phyloP scores from a whole-genome alignment of 2,888 invertebrate species.

The Horisme vitalbata region DNA sequence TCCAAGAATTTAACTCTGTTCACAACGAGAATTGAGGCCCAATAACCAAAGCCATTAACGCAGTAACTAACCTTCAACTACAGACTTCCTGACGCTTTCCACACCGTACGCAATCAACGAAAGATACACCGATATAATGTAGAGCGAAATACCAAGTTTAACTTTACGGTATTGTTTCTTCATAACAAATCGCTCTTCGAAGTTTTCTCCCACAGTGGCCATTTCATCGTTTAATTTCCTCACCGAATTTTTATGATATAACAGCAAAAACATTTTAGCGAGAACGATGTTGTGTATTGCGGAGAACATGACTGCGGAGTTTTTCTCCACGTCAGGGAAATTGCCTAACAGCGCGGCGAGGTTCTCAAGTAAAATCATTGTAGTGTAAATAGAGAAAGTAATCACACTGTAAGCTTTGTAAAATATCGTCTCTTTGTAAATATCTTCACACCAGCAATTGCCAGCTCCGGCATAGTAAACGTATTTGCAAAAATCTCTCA shows the following conservation, averaged over 20 bases:
- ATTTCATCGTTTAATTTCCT: conserved; percentile 67
- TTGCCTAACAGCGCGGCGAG: conserved; percentile 62
- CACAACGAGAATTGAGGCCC: conserved; percentile 15
- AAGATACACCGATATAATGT: conserved; percentile 63
- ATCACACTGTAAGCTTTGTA: conserved; percentile 56
- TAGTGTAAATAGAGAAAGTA: conserved; percentile 60
- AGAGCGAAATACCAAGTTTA: conserved; percentile 57
- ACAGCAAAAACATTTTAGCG: conserved; percentile 62
- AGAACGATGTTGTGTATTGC: conserved; percentile 71
- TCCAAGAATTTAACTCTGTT: conserved; percentile 22
- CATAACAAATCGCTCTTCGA: conserved; percentile 60
- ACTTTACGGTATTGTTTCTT: conserved; percentile 60
- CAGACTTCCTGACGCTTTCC: conserved; percentile 57
- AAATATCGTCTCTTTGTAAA: conserved; percentile 47
- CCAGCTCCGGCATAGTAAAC: conserved; percentile 67
- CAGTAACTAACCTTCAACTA: conserved; percentile 56
- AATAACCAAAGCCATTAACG: conserved; percentile 10
- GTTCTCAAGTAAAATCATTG: conserved; percentile 69
- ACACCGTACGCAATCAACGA: conserved; percentile 63
- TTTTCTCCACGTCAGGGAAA: conserved; percentile 69
- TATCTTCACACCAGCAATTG: conserved; percentile 63
- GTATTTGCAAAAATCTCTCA: conserved; percentile 59
- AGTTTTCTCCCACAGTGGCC: conserved; percentile 54
- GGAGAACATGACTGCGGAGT: conserved; percentile 70
- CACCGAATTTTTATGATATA: conserved; percentile 65